Evolutionary conservation across 2,113 vertebrate species (phyloP).

Genomic region (Rostratula benghalensis): DNA sequence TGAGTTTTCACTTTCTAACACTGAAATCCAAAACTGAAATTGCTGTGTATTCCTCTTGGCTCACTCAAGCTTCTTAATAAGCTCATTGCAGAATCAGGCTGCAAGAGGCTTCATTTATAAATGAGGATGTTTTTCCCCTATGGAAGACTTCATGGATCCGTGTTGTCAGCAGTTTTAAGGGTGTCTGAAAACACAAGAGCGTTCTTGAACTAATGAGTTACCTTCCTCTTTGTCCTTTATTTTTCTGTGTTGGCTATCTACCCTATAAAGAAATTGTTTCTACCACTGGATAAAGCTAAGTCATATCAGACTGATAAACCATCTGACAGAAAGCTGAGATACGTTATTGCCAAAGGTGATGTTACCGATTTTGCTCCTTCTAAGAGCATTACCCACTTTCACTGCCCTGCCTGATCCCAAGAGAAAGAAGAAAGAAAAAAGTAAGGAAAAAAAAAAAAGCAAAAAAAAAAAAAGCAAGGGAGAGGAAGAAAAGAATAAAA

Average conservation of each 20-base stretch:
- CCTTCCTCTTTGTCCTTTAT: not conserved
- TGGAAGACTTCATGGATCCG: not conserved
- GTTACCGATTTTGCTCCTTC: not conserved
- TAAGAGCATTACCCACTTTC: not conserved
- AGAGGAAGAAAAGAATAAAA: not conserved
- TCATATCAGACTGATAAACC: not conserved
- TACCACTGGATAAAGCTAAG: not conserved
- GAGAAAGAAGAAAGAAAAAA: too few relatives aligned
- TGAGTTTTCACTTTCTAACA: not conserved
- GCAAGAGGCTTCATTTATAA: not conserved
- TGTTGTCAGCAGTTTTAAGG: not conserved
- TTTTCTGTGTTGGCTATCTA: not conserved
- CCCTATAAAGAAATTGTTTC: not conserved
- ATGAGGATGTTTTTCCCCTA: not conserved
- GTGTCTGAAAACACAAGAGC: not conserved
- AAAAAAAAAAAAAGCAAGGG: rapidly evolving
- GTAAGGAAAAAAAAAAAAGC: too few relatives aligned
- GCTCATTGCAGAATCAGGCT: not conserved
- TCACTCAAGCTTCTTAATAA: not conserved
- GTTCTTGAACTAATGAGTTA: not conserved
- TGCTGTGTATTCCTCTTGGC: not conserved
- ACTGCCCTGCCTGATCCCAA: not conserved
- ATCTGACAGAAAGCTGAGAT: not conserved
- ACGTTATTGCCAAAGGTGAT: not conserved
- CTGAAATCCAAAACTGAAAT: not conserved